Evolutionary conservation across 2,113 vertebrate genomes (phyloP), one percentile per base, ranked within the genome.

Genomic region (Forbesichthys agassizii): DNA sequence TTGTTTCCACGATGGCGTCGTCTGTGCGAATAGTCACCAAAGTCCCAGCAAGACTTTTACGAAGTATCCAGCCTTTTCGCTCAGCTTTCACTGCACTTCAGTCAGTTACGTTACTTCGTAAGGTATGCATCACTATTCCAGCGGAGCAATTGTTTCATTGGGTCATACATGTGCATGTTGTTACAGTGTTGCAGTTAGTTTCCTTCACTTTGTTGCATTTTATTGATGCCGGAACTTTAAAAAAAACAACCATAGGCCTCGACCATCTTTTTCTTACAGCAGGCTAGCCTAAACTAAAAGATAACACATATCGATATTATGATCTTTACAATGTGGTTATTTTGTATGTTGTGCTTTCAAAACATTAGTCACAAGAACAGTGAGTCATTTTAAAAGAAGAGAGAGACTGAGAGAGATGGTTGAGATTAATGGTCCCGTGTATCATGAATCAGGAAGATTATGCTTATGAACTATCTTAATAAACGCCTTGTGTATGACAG

Each of bases 11-110:
- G 27, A 91, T 91, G 90, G 84, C 86, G 76, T 80, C 83, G 70
- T 20, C 55, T 4, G 76, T 76, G 63, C 77, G 85, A 79, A 69
- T 87, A 58, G 59, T 86, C 53, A 55, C 74, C 10, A 90, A 90
- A 91, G 88, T 90, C 84, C 73, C 80, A 33, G 56, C 73, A 57
- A 79, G 86, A 90, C 84, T 89, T 86, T 63, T 71, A 13, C 77
- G 84, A 81, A 84, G 86, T 80, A 1, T 87, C 65, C 66, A 48
- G 33, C 64, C 71, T 56, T 67, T 76, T 49, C 77, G 4, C 58
- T 12, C 66, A 48, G 65, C 68, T 13, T 20, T 66, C 9, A 64
- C 6, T 56, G 56, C 64, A 3, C 11, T 61, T 11, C 71, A 71
- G 1, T 64, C 74, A 10, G 55, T 65, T 3, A 1, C 70, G 14